Evolutionary conservation across 2,797 vertebrate species (phyloP), one percentile per base, ranked within the genome.

Genomic region (Pseudotriccus pelzelni): DNA sequence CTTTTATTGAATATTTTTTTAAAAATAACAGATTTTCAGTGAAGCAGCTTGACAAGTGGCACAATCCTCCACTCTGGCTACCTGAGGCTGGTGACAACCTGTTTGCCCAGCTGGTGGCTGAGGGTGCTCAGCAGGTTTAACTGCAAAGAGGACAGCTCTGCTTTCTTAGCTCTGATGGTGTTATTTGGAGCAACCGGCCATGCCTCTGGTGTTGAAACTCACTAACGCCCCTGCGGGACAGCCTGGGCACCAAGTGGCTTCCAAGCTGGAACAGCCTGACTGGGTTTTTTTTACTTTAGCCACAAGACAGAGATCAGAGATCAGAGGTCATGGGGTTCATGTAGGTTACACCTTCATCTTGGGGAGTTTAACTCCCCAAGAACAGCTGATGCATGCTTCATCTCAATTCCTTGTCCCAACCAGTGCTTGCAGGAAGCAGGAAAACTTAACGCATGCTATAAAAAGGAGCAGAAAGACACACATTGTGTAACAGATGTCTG

Each of bases 401-500:
- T 55, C 82, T 74, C 70, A n/a, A 3, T 13, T 70, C 63, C 20
- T 3, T 9, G 59, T 73, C 84, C 60, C 28, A 2, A 34, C 17
- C 15, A 1, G 49, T 4, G 47, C 66, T 23, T 5, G 17, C 78
- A 68, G 89, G 63, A 94, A 83, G 94, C 59, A 89, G 56, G 73
- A 91, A 89, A 88, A 82, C 44, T 78, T 43, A 52, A 64, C 0
- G 2, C 6, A 0, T n/a, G 37, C 91, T 85, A 83, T 74, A 91
- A 78, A 89, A 93, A 95, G 80, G 74, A 81, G 72, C 73, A 79
- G 80, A 83, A 94, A 79, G 50, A 82, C 39, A 55, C 70, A 52
- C 17, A 10, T 87, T 91, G 92, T 91, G 90, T 93, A 96, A 95
- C 89, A 87, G 76, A 90, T 62, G 64, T 87, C 81, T 95, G 85